These are phyloP conservation scores for Micoletzkya japonica DNA, from an alignment of 2,888 invertebrate species.

Conservation along the genomic window DNA sequence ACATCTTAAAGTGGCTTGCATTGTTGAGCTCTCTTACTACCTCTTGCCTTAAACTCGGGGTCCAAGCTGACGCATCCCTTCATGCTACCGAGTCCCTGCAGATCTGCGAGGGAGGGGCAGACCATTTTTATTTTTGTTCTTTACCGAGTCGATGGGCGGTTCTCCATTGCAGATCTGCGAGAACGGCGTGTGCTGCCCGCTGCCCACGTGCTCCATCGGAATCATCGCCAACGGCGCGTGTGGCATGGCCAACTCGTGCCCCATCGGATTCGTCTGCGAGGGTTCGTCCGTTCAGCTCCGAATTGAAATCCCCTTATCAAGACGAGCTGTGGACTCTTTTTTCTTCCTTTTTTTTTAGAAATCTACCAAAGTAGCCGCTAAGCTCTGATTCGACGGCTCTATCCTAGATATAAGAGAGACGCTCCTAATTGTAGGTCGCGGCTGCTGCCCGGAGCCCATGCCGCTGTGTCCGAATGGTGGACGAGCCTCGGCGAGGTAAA, in stretches of 20 bases:
- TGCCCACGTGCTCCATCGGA: constrained; percentile 54
- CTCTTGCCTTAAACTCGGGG: background rate
- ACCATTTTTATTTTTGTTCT: no score
- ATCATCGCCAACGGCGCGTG: constrained; percentile 53
- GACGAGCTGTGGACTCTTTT: background rate
- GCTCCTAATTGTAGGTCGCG: constrained; percentile 37
- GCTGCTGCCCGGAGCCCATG: constrained; percentile 61
- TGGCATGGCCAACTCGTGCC: constrained; percentile 57
- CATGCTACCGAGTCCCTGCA: no score
- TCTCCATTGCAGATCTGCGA: constrained; percentile 48
- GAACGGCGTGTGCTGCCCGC: constrained; percentile 58
- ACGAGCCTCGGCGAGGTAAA: constrained; percentile 51
- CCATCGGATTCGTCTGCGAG: constrained; percentile 57
- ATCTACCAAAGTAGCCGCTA: background rate
- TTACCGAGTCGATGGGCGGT: no score
- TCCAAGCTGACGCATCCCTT: background rate
- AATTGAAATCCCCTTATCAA: background rate
- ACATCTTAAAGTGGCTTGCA: background rate
- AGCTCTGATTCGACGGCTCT: background rate
- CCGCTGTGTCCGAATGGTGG: constrained; percentile 61
- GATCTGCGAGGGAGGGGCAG: no score
- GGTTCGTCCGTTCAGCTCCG: no score
- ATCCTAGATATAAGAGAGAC: background rate
- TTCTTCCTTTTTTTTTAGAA: background rate
- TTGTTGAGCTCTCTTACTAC: background rate